Percentiles rank a stretch among this genome's conserved stretches.
These are phyloP conservation scores for Gobio occitaniae DNA, from an alignment of 2,797 vertebrate species.

Conservation along the genomic window DNA sequence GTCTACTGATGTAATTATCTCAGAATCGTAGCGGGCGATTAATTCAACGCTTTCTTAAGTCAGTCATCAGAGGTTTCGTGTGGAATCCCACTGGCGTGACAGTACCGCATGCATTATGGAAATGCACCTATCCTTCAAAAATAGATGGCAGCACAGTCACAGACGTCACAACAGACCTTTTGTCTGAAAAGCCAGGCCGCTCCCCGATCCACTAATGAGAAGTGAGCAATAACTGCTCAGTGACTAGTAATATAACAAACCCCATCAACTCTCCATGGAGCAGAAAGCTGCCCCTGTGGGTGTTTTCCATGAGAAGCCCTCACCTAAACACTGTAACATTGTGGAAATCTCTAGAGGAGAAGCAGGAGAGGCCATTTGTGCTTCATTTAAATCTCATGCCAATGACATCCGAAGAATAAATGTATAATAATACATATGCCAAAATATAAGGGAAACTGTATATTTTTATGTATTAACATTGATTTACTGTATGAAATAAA, in stretches of 20 bases:
- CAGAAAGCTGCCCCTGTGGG: background rate
- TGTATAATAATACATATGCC: background rate
- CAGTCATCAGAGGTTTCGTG: constrained; percentile 51
- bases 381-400: background rate
- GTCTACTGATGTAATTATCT: constrained; percentile 55
- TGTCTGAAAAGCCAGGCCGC: background rate
- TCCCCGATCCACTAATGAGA: constrained; percentile 30
- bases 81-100: constrained; percentile 43
- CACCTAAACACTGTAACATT: background rate
- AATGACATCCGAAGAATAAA: background rate
- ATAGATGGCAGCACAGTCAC: constrained; percentile 45
- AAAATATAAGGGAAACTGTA: background rate
- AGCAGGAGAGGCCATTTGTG: background rate
- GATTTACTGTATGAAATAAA: background rate
- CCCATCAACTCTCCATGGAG: background rate
- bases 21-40: constrained; percentile 50
- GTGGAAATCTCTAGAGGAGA: background rate
- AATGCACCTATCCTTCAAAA: constrained; percentile 49
- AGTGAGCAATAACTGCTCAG: constrained; percentile 9
- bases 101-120: constrained; percentile 53
- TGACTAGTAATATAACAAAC: constrained; percentile 20
- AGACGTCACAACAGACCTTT: constrained; percentile 36
- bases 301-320: background rate
- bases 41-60: constrained; percentile 52
- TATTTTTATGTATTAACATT: background rate